Base-by-base conservation (phyloP, 2,888 invertebrate species). In the Parnassius apollo region DNA sequence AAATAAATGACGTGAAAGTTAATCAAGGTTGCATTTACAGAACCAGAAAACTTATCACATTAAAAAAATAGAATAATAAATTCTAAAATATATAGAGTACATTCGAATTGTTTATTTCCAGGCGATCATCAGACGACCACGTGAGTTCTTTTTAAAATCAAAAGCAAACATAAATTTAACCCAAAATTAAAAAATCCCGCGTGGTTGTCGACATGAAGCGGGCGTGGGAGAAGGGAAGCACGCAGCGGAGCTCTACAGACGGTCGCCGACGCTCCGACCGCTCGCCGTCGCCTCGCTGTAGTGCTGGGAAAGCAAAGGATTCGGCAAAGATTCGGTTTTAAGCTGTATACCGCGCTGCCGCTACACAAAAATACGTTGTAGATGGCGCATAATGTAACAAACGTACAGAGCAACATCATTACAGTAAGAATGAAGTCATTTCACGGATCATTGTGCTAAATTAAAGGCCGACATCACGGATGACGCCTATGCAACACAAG, bases 301-400 rank as follows among this genome's bases (percentile, higher is more conserved):
- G 68, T 70, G 72, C 74, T 73, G 73, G 66, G 74, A 68, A 75
- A 72, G 71, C 71, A 75, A 73, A 72, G 67, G 70, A 57, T 22
- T 66, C 66, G 68, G 66, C 67, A 71, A 68, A 64, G 69, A 66
- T 66, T 59, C 69, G 69, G 50, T 54, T 54, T 42, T 62, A 61
- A 59, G 56, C 59, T 42, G 53, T 35, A 18, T 12, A 49, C 62
- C 57, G 57, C 61, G 61, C 48, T 44, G 63, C 44, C 50, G 58
- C 56, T 51, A 45, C 45, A 42, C 61, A 52, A 57, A 22, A 54
- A 10, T 22, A 12, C 9, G 22, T 44, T n/a, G 22, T 35, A 35
- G 35, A 1, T 35, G 35, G 35, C 35, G 35, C 35, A 35, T 4
- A 35, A 35, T 35, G 35, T 35, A 35, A 35, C 35, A 35, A 35